These are phyloP conservation scores for Silurus aristotelis DNA, from an alignment of 2,797 vertebrate genomes.

Conservation along the genomic window DNA sequence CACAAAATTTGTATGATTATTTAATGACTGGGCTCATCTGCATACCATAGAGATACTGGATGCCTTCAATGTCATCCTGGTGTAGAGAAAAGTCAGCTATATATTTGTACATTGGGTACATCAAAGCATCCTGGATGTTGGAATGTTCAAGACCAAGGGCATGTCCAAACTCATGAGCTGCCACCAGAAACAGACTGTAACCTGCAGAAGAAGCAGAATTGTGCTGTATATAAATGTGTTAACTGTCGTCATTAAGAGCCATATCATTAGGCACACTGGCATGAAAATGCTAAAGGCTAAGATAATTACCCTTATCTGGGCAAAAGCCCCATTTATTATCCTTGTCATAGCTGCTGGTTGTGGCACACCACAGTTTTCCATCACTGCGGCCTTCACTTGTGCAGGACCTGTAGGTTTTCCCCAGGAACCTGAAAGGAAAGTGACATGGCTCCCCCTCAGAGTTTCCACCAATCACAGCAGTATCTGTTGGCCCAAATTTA, in stretches of 20 bases:
- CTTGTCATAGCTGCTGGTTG: constrained; percentile 83
- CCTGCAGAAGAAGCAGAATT: constrained; percentile 69
- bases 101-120: constrained; percentile 95
- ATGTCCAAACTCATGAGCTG: constrained; percentile 96
- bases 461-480: constrained; percentile 85
- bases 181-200: constrained; percentile 96
- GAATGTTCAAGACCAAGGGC: constrained; percentile 92
- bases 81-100: constrained; percentile 81
- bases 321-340: constrained; percentile 96
- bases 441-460: constrained; percentile 86
- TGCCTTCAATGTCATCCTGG: constrained; percentile 84
- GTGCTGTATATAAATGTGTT: background rate
- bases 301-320: constrained; percentile 79
- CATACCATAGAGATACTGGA: constrained; percentile 92
- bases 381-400: constrained; percentile 87
- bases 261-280: background rate
- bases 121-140: constrained; percentile 85
- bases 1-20: background rate
- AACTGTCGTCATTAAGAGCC: background rate
- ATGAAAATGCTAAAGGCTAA: background rate
- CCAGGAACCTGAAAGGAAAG: constrained; percentile 90
- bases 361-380: constrained; percentile 89
- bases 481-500: constrained; percentile 67
- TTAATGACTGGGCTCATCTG: too few relatives aligned
- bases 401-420: constrained; percentile 78